Conservation (phyloP, 2,113 vertebrate genomes). For the Opisthocomus hoazin region DNA sequence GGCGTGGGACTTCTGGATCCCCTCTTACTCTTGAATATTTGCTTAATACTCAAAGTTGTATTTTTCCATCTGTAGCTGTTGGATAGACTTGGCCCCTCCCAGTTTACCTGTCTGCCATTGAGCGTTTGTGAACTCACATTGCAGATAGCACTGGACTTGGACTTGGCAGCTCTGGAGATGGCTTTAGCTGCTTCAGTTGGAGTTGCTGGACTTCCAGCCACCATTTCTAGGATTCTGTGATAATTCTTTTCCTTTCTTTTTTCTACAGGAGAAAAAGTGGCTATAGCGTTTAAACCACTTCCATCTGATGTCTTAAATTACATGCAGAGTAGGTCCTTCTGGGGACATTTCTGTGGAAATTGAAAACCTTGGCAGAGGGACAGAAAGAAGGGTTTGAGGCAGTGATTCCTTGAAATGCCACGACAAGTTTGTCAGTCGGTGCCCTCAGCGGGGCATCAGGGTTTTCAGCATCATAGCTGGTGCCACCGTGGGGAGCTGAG, state of each 20-base stretch:
- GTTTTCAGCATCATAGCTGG: not conserved
- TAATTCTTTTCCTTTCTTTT: not conserved
- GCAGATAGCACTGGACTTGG: not conserved
- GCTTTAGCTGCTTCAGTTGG: not conserved
- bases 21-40: not conserved
- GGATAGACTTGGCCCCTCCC: not conserved
- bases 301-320: not conserved
- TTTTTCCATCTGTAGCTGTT: not conserved
- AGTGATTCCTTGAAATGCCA: not conserved
- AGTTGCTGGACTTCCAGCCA: not conserved
- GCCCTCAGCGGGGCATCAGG: not conserved
- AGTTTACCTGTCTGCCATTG: not conserved
- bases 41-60: not conserved
- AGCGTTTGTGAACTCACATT: not conserved
- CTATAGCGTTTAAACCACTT: not conserved
- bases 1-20: not conserved
- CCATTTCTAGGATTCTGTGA: not conserved
- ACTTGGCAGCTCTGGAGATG: not conserved
- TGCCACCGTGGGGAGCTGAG: not conserved
- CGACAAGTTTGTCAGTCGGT: not conserved
- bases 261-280: not conserved
- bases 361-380: conserved; percentile 17
- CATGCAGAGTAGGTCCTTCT: not conserved
- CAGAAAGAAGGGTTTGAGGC: not conserved
- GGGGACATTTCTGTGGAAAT: not conserved